Evolutionary conservation across 2,797 vertebrate genomes (phyloP).

Genomic region (Sebastes flavidus): DNA sequence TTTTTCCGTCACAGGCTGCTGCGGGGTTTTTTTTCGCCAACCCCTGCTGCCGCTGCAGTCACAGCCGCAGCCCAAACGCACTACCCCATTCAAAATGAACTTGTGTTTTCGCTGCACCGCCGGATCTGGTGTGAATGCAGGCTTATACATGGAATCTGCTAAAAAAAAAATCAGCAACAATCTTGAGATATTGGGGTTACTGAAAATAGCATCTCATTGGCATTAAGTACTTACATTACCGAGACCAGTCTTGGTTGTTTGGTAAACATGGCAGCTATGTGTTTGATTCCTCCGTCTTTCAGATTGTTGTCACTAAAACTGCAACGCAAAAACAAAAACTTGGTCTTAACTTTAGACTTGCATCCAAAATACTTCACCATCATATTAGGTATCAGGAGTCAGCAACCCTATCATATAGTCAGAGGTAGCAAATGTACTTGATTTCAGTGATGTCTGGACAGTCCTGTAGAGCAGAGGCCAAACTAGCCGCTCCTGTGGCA

Average conservation of each 20-base stretch:
- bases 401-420: not conserved
- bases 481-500: slow-evolving; percentile 75
- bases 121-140: too few relatives aligned
- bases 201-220: not conserved
- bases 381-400: not conserved
- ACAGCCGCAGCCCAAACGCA: too few relatives aligned
- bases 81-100: too few relatives aligned
- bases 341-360: not conserved
- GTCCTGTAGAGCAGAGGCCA: slow-evolving; percentile 79
- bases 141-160: too few relatives aligned
- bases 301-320: slow-evolving; percentile 90
- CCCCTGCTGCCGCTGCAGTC: too few relatives aligned
- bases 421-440: slow-evolving; percentile 75
- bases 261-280: slow-evolving; percentile 71
- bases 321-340: slow-evolving; percentile 10
- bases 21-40: too few relatives aligned
- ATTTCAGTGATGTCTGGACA: slow-evolving; percentile 86
- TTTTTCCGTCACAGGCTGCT: too few relatives aligned
- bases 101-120: too few relatives aligned
- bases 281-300: slow-evolving; percentile 75
- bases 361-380: not conserved
- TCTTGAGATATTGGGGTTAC: not conserved
- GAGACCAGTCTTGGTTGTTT: slow-evolving; percentile 76
- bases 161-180: not conserved
- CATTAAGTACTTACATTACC: slow-evolving; percentile 83